These are phyloP conservation scores for Drosophila triauraria DNA, from an alignment of 1,140 invertebrate genomes.

Conservation along the genomic window DNA sequence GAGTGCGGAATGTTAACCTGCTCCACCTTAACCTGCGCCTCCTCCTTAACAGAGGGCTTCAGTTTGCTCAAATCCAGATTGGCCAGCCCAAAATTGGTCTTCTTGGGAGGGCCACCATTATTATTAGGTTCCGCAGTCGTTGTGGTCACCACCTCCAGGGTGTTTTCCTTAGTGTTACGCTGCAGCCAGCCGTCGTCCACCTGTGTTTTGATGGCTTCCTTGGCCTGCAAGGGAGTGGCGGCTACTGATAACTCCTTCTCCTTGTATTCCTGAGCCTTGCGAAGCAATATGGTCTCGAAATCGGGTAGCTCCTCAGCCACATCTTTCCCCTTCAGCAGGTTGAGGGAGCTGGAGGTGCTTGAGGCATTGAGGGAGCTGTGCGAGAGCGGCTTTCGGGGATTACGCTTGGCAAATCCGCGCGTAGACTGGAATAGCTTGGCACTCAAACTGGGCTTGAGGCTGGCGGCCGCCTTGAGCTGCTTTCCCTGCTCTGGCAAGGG, in stretches of 20 bases:
- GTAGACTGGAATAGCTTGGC: slow-evolving; percentile 89
- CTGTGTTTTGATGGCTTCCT: slow-evolving; percentile 69
- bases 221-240: slow-evolving; percentile 50
- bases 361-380: slow-evolving; percentile 36
- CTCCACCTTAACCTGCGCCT: not conserved
- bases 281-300: slow-evolving; percentile 79
- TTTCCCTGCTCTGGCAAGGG: slow-evolving; percentile 9
- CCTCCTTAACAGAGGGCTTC: slow-evolving; percentile 2
- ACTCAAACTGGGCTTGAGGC: slow-evolving; percentile 85
- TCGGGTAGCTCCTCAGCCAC: slow-evolving; percentile 66
- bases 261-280: slow-evolving; percentile 76
- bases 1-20: not conserved
- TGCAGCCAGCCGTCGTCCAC: slow-evolving; percentile 74
- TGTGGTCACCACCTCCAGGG: slow-evolving; percentile 18
- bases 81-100: slow-evolving; percentile 59
- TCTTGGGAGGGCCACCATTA: slow-evolving; percentile 29
- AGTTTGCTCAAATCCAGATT: slow-evolving; percentile 74
- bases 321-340: not conserved
- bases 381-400: slow-evolving; percentile 90
- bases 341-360: not conserved
- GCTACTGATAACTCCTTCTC: slow-evolving; percentile 38
- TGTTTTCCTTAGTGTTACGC: slow-evolving; percentile 65
- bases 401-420: slow-evolving; percentile 88
- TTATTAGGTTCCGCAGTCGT: slow-evolving; percentile 45
- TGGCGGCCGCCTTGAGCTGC: slow-evolving; percentile 80